Evolutionary conservation across 1,140 invertebrate species (phyloP), one percentile per base, ranked within the genome.

Genomic region (Leucophenga varia): DNA sequence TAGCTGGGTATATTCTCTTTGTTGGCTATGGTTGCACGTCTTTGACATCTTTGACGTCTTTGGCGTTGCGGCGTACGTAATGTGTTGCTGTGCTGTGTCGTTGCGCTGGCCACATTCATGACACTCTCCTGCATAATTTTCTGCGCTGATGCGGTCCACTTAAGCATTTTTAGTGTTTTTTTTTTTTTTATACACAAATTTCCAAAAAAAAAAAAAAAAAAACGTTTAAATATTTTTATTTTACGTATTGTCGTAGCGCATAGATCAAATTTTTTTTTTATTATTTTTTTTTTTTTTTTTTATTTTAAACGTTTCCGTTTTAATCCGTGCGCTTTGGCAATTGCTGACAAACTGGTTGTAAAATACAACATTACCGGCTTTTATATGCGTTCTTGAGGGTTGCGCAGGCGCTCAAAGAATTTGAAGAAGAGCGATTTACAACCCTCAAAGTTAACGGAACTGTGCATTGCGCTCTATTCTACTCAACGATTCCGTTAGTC

Each of bases 341-440:
- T 69, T 56, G 69, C 69, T 72, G 69, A 72, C 69, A 72, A 72
- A 72, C 69, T 72, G 61, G 69, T 56, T 53, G 30, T 47, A 40
- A n/a, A n/a, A n/a, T n/a, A n/a, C n/a, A n/a, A n/a, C n/a, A n/a
- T n/a, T n/a, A n/a, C n/a, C n/a, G n/a, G n/a, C n/a, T n/a, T n/a
- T n/a, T n/a, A n/a, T n/a, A n/a, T n/a, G n/a, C n/a, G n/a, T n/a
- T n/a, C n/a, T n/a, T 10, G 22, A 34, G 13, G 9, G 31, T 67
- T 67, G 58, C 63, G 63, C 63, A 65, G 67, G n/a, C n/a, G n/a
- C n/a, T n/a, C n/a, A n/a, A n/a, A n/a, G n/a, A n/a, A n/a, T n/a
- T n/a, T n/a, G n/a, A n/a, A n/a, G n/a, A n/a, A n/a, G n/a, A n/a
- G 49, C 47, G 58, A 55, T n/a, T 6, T 14, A 13, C 13, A 34